Evolutionary conservation across 2,888 invertebrate species (phyloP).

Genomic region (Fragum fragum): DNA sequence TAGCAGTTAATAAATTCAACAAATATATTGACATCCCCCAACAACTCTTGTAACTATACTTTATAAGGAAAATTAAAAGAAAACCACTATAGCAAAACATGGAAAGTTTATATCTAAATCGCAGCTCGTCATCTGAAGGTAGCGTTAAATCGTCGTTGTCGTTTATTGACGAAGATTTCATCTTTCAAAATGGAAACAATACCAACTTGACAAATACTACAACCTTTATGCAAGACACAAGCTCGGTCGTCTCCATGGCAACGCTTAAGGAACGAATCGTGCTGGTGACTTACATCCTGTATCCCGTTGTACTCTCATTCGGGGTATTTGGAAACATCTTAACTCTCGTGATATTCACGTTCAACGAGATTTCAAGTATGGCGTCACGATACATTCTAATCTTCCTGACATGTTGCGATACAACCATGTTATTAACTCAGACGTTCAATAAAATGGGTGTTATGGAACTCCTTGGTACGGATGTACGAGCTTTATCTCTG

Average conservation of each 20-base stretch:
- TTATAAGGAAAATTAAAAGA: not conserved
- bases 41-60: too few species aligned
- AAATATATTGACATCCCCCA: too few species aligned
- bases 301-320: constrained; percentile 60
- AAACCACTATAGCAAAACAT: too few species aligned
- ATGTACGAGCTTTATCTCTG: constrained; percentile 62
- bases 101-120: not conserved
- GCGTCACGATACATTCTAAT: constrained; percentile 64
- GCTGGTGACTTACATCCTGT: not conserved
- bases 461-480: constrained; percentile 58
- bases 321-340: constrained; percentile 68
- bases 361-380: constrained; percentile 46
- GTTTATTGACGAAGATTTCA: not conserved
- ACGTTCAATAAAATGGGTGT: constrained; percentile 70
- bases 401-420: constrained; percentile 69
- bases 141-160: not conserved
- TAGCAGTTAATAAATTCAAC: too few species aligned
- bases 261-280: not conserved
- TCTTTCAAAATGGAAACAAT: not conserved
- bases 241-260: not conserved
- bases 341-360: constrained; percentile 65
- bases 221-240: not conserved
- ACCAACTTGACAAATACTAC: not conserved
- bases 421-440: constrained; percentile 58
- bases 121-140: not conserved